Conservation (phyloP, 2,888 invertebrate species). For the Allolobophora icterica region DNA sequence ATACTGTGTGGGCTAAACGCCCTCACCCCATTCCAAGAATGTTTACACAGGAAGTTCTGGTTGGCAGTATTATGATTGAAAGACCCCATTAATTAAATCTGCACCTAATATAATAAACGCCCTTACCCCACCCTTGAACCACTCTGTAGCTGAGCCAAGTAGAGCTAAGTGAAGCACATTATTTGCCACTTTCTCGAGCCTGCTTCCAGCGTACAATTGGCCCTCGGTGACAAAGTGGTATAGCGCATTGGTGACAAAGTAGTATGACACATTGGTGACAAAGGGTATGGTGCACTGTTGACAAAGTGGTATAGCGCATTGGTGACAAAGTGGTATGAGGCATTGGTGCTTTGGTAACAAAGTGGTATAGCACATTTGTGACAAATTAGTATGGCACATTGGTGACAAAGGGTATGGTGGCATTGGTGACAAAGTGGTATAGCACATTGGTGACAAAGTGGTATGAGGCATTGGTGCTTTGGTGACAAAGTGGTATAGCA, state of each 20-base stretch:
- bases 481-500: no score
- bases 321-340: no score
- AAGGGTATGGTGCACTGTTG: neutral
- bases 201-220: neutral
- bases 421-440: neutral
- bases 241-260: neutral
- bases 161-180: neutral
- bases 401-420: no score
- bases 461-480: neutral
- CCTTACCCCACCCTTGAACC: neutral
- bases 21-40: neutral
- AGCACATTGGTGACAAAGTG: neutral
- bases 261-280: neutral
- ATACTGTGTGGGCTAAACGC: no score
- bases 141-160: neutral
- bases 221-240: neutral
- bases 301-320: no score
- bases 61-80: neutral
- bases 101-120: neutral
- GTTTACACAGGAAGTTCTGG: neutral
- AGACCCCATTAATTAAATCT: neutral
- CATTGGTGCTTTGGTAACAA: no score
- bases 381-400: no score
- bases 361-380: no score
- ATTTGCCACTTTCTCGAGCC: neutral